phyloP scores from a whole-genome alignment of 2,113 vertebrate species.

The Columba janthina region DNA sequence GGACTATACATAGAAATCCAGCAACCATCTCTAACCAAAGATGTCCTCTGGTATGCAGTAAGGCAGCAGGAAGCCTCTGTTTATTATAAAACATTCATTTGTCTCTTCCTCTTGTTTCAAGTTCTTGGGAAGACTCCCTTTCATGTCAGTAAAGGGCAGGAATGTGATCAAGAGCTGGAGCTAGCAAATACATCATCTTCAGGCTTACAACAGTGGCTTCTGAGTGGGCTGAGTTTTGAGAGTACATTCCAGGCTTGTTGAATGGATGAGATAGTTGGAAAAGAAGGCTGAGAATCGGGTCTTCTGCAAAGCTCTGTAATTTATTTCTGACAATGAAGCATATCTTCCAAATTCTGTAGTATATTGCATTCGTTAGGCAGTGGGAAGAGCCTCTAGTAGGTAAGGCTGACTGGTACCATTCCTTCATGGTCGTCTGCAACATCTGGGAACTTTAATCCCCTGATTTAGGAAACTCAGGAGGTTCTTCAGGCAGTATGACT shows the following conservation, averaged over 20 bases:
- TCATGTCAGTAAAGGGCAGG: not conserved
- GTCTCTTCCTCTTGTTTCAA: not conserved
- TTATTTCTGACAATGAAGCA: not conserved
- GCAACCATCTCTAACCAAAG: not conserved
- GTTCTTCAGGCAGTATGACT: not conserved
- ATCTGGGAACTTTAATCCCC: not conserved
- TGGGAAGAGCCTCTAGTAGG: not conserved
- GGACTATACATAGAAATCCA: not conserved
- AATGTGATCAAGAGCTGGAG: not conserved
- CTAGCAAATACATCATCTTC: not conserved
- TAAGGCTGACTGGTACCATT: not conserved
- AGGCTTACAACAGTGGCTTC: not conserved
- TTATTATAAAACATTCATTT: not conserved
- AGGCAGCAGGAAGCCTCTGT: not conserved
- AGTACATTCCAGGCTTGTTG: not conserved
- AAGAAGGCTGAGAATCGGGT: not conserved
- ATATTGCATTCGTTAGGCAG: not conserved
- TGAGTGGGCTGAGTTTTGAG: not conserved
- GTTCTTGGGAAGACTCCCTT: not conserved
- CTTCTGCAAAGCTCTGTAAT: not conserved
- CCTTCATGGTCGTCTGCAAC: not conserved
- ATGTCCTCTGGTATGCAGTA: not conserved
- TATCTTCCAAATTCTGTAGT: not conserved
- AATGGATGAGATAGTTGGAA: not conserved
- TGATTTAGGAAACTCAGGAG: not conserved